Base-by-base conservation (phyloP, 1,140 invertebrate genomes). In the Danaus plexippus region DNA sequence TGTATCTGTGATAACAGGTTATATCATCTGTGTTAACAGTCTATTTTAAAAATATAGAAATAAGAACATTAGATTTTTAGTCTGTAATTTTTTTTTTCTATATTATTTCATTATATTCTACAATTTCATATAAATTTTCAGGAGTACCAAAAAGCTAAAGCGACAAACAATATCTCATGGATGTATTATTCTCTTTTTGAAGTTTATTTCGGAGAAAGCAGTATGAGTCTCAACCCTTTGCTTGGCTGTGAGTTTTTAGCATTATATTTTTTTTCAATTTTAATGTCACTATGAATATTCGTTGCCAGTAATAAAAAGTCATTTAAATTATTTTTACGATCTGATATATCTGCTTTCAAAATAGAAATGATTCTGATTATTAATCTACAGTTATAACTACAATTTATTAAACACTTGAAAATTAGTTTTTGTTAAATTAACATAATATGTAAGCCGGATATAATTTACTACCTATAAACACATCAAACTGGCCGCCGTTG, bases 71-170 rank as follows among this genome's bases (percentile, higher is more conserved):
- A 15, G 51, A 50, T 45, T 11, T n/a, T 7, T 22, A 2, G 43
- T 52, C 32, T 52, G 32, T 41, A 43, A 10, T 32, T n/a, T 41
- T 43, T 52, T 52, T 11, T 43, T 52, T 42, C 7, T 51, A 32
- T n/a, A 51, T 40, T 41, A 50, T n/a, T n/a, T n/a, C n/a, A n/a
- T n/a, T n/a, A n/a, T n/a, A n/a, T 32, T 7, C 22, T 5, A 32
- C 4, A 32, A 32, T 32, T 32, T 32, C 22, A 43, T 42, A 32
- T 10, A 10, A 43, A 9, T 52, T 58, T 43, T 9, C 56, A 87
- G 83, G 83, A 87, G 43, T 87, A 80, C 56, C 83, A 87, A 57
- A 87, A 85, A 57, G 70, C 83, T 3, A 80, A 77, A 48, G 83
- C 83, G 1, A 85, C 80, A 11, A 73, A 80, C 12, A 87, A 86